Evolutionary conservation across 1,140 invertebrate species (phyloP).

Genomic region (Atta cephalotes): DNA sequence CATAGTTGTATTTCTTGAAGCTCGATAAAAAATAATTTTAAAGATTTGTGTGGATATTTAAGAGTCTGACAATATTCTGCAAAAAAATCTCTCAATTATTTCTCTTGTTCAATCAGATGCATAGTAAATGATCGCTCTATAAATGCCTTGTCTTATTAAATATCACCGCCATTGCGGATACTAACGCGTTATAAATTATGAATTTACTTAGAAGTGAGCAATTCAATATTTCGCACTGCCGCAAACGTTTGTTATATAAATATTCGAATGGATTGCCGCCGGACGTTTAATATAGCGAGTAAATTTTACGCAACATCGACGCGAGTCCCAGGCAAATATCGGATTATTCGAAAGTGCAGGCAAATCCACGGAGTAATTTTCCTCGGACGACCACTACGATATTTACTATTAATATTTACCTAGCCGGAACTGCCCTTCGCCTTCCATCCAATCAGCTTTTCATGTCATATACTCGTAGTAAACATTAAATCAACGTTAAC

Average conservation of each 20-base stretch:
- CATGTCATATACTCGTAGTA: background rate
- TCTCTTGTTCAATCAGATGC: background rate
- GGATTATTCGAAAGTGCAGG: constrained; percentile 61
- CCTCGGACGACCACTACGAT: constrained; percentile 44
- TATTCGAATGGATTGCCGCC: constrained; percentile 64
- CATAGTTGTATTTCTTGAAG: background rate
- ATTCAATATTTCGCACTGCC: constrained; percentile 62
- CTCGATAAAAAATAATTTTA: background rate
- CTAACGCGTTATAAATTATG: constrained; percentile 60
- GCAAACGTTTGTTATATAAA: constrained; percentile 68
- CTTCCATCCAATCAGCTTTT: constrained; percentile 26
- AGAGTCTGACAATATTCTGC: background rate
- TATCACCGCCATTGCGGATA: constrained; percentile 23
- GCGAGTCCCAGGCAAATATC: constrained; percentile 65
- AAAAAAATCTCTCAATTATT: background rate
- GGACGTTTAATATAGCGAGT: constrained; percentile 66
- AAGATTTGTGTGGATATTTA: background rate
- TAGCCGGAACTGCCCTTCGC: constrained; percentile 14
- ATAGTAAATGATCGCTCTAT: constrained; percentile 14
- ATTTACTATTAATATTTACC: constrained; percentile 69
- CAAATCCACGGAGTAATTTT: constrained; percentile 63
- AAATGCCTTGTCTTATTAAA: constrained; percentile 41
- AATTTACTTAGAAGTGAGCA: constrained; percentile 58
- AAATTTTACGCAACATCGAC: constrained; percentile 66
- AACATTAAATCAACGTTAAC: background rate